These are phyloP conservation scores for Platorchestia sp. DNA, from an alignment of 1,140 invertebrate species.

Conservation along the genomic window DNA sequence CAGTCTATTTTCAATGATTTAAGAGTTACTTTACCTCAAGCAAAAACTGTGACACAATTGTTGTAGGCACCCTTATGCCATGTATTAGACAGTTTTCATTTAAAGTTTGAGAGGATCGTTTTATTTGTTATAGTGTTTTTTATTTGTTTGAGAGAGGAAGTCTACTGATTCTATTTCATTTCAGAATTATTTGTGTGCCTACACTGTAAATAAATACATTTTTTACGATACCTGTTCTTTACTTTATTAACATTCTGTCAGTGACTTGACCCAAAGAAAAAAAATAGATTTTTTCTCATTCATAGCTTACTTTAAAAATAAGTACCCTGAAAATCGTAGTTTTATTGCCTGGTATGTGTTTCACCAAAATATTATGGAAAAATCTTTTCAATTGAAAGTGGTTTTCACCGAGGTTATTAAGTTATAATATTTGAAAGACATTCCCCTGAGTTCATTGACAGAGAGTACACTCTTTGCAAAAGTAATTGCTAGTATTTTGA, in stretches of 20 bases:
- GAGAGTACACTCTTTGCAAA: too few relatives aligned
- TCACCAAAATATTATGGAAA: too few relatives aligned
- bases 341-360: too few relatives aligned
- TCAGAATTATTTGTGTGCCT: background rate
- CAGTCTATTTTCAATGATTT: background rate
- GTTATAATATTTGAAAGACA: too few relatives aligned
- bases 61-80: background rate
- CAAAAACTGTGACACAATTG: background rate
- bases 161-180: background rate
- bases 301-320: too few relatives aligned
- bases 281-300: too few relatives aligned
- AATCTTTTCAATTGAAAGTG: too few relatives aligned
- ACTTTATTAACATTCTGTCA: background rate
- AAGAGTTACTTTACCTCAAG: background rate
- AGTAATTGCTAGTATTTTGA: too few relatives aligned
- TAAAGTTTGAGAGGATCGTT: background rate
- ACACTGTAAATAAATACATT: conserved; percentile 38
- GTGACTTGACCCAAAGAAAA: too few relatives aligned
- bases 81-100: background rate
- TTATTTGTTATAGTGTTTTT: background rate
- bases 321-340: too few relatives aligned
- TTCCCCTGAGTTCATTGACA: too few relatives aligned
- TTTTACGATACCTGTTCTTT: background rate
- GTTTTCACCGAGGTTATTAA: too few relatives aligned
- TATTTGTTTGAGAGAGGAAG: background rate